phyloP scores from a whole-genome alignment of 1,140 invertebrate species.

The Ceratoteleas bidentatus region DNA sequence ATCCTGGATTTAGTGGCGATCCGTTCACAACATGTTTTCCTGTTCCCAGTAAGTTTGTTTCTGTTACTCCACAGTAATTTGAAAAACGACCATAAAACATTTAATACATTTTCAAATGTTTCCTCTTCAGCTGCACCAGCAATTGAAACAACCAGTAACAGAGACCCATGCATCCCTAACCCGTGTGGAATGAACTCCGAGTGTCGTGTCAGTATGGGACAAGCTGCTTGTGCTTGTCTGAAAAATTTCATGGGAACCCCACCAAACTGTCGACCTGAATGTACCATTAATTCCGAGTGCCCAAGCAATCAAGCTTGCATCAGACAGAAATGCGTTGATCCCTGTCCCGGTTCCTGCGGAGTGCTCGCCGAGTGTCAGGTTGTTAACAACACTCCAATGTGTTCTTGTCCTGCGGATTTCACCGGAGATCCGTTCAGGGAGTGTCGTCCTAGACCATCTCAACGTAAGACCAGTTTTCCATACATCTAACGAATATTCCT shows the following conservation, averaged over 20 bases:
- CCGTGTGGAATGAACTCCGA: constrained; percentile 87
- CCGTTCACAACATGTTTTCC: constrained; percentile 80
- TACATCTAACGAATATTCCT: too few relatives aligned
- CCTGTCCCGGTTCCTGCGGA: constrained; percentile 89
- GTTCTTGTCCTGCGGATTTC: constrained; percentile 85
- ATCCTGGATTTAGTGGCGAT: constrained; percentile 82
- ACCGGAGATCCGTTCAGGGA: constrained; percentile 87
- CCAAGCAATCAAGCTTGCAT: constrained; percentile 84
- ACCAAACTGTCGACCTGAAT: constrained; percentile 87
- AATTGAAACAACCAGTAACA: constrained; percentile 44
- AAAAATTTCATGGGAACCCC: constrained; percentile 85
- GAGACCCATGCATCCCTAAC: constrained; percentile 84
- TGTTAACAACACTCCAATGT: constrained; percentile 85
- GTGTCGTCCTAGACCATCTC: constrained; percentile 80
- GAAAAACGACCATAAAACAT: background rate
- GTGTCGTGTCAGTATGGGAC: constrained; percentile 84
- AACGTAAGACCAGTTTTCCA: constrained; percentile 77
- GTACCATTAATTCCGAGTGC: constrained; percentile 85
- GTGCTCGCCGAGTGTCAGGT: constrained; percentile 84
- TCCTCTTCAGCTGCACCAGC: constrained; percentile 38
- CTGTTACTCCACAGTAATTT: constrained; percentile 1
- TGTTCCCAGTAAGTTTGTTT: constrained; percentile 68
- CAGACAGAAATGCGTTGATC: constrained; percentile 86
- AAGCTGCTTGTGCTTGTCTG: constrained; percentile 85
- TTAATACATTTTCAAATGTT: background rate